Conservation (phyloP, 2,888 invertebrate genomes). For the Drosophila neotestacea region DNA sequence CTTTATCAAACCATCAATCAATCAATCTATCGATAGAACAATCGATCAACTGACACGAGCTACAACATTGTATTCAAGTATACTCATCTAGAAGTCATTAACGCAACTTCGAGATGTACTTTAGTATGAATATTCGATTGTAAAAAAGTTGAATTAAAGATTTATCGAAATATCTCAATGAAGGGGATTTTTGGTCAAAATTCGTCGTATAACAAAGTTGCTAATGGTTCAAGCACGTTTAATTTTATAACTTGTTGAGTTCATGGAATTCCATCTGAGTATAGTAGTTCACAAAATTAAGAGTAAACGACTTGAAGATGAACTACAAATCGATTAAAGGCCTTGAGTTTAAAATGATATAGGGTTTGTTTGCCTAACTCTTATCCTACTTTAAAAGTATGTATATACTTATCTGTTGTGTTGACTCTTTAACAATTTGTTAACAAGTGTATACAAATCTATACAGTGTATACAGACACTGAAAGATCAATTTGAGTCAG, state of each 20-base stretch:
- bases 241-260: conserved; percentile 29
- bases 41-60: background rate
- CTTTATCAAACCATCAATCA: conserved; percentile 2
- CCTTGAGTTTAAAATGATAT: background rate
- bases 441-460: background rate
- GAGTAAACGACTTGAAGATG: conserved; percentile 12
- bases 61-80: background rate
- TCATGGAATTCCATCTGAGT: conserved; percentile 35
- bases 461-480: background rate
- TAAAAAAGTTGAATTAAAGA: background rate
- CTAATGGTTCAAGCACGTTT: conserved; percentile 52
- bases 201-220: conserved; percentile 27
- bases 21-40: conserved; percentile 3
- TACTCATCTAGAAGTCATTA: background rate
- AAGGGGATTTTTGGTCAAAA: conserved; percentile 3
- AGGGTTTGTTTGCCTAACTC: background rate
- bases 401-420: background rate
- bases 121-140: conserved; percentile 15
- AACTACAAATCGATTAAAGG: background rate
- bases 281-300: conserved; percentile 16
- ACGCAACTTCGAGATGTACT: background rate
- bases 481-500: background rate
- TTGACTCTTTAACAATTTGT: background rate
- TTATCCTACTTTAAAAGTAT: background rate
- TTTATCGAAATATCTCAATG: conserved; percentile 9